A percentile compares a stretch with the other conserved stretches of the same genome.
Conservation (phyloP, 2,113 vertebrate genomes). For the Ochotona curzoniae region DNA sequence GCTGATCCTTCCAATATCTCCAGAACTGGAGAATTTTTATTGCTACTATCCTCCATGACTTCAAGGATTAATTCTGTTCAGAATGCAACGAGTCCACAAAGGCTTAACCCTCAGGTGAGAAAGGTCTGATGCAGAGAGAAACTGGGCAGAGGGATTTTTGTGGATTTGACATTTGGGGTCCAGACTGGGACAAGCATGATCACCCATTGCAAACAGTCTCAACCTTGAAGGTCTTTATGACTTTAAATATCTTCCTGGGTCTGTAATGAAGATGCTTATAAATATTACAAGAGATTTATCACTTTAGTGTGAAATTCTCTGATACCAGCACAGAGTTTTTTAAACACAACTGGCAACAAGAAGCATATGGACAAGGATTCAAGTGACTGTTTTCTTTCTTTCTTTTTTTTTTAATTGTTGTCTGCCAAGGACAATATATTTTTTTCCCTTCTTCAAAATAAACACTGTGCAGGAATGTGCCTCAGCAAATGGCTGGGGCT, state of each 20-base stretch:
- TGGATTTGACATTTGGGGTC: not conserved
- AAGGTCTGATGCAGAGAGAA: not conserved
- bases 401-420: constrained; percentile 78
- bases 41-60: not conserved
- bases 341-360: constrained; percentile 84
- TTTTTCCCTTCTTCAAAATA: constrained; percentile 87
- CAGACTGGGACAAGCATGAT: not conserved
- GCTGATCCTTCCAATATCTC: not conserved
- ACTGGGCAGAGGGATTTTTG: not conserved
- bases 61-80: not conserved
- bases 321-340: constrained; percentile 80
- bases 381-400: constrained; percentile 80
- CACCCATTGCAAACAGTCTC: not conserved
- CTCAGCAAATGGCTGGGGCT: constrained; percentile 86
- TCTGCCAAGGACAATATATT: constrained; percentile 91
- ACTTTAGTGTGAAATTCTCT: constrained; percentile 67
- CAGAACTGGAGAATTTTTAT: not conserved
- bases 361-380: constrained; percentile 85
- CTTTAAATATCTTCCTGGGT: constrained; percentile 66
- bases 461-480: constrained; percentile 89
- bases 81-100: not conserved
- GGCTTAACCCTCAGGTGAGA: not conserved
- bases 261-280: constrained; percentile 77
- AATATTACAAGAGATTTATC: constrained; percentile 80
- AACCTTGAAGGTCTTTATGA: not conserved